Percentiles rank a stretch among this genome's conserved stretches.
Conservation (phyloP, 2,888 invertebrate genomes). For the Sylvicola cinctus region DNA sequence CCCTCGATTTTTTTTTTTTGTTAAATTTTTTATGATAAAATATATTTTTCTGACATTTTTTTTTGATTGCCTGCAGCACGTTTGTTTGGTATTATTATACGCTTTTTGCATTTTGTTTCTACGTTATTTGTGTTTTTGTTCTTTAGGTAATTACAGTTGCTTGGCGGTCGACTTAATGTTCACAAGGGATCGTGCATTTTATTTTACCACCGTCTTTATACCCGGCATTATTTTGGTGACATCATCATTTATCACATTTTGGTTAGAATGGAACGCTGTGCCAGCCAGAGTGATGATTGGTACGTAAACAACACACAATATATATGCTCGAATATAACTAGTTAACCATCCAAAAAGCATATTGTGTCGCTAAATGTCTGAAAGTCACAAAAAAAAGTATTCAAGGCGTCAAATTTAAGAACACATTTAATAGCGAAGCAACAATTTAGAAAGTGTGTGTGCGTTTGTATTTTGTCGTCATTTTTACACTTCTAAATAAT, state of each 20-base stretch:
- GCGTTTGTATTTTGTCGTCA: too few relatives aligned
- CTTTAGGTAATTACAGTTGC: conserved; percentile 87
- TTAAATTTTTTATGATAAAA: too few relatives aligned
- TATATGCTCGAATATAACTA: conserved; percentile 1
- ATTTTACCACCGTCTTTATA: conserved; percentile 93
- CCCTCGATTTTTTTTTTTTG: too few relatives aligned
- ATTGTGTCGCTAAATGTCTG: background rate
- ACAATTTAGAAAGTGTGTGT: too few relatives aligned
- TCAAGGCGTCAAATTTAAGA: too few relatives aligned
- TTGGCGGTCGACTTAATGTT: conserved; percentile 83
- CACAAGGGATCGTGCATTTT: conserved; percentile 88
- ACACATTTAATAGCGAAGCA: too few relatives aligned
- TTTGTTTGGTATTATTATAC: conserved; percentile 5
- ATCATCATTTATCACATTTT: conserved; percentile 92
- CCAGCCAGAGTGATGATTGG: conserved; percentile 93
- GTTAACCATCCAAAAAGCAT: conserved; percentile 2
- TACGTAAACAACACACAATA: conserved; percentile 28
- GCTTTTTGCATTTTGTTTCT: background rate
- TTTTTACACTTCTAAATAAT: too few relatives aligned
- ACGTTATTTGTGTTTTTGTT: conserved; percentile 1
- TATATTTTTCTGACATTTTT: too few relatives aligned
- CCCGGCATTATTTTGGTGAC: conserved; percentile 92
- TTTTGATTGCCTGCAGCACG: too few relatives aligned
- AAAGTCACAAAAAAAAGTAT: too few relatives aligned
- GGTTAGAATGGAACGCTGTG: conserved; percentile 94